Base-by-base conservation (phyloP, 2,797 vertebrate genomes). In the Selene dorsalis region DNA sequence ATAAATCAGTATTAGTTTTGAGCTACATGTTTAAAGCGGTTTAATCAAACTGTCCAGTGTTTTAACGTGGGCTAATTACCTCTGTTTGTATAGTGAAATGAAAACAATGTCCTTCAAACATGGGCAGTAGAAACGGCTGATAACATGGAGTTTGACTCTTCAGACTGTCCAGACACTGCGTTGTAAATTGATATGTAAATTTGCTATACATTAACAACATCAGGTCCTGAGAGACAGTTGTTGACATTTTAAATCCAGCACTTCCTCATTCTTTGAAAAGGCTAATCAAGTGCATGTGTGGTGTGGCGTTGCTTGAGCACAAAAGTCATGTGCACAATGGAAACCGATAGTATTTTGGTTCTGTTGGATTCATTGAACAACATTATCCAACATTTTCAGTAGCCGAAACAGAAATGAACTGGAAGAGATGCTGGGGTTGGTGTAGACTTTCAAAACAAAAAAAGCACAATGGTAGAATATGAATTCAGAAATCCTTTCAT, bases 271-370 rank as follows among this genome's bases (percentile, higher is more conserved):
- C 11, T 69, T 79, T 64, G 22, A 13, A 20, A 32, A 12, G 28
- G 4, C 20, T 2, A 30, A 20, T 6, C 47, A 50, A 59, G 30
- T 56, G 20, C 78, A 60, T 52, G 35, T 73, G 62, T n/a, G n/a
- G n/a, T n/a, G n/a, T n/a, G n/a, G 66, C 43, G 53, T 62, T 43
- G 59, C 39, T 60, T 57, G 50, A 60, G 22, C 48, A 62, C 4
- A 45, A 5, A 48, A 20, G 32, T 63, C 63, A 53, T 28, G 39
- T 38, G 58, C 50, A 62, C 17, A n/a, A 20, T 45, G 41, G 24
- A 18, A 30, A 43, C n/a, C 7, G 26, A 16, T 61, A 72, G 4
- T n/a, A n/a, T n/a, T 57, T 76, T 24, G 8, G 28, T 43, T 39
- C n/a, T 30, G 5, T 30, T 0, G 4, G 12, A 55, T 22, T 35